These are phyloP conservation scores for Sisyra nigra DNA, from an alignment of 2,888 invertebrate genomes.

Conservation along the genomic window DNA sequence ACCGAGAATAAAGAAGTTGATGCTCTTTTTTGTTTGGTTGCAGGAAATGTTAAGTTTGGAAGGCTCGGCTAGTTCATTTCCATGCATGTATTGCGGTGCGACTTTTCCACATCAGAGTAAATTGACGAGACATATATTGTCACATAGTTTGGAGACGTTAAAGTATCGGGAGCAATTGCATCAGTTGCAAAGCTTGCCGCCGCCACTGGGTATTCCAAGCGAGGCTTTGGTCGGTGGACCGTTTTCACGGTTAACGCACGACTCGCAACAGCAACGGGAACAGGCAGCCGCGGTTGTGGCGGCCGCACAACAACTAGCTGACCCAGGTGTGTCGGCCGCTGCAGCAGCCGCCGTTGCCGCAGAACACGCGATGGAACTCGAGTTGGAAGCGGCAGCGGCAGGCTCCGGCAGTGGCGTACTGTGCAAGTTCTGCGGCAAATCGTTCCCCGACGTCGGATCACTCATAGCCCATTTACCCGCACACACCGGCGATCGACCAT, in stretches of 20 bases:
- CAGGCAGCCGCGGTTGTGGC: conserved; percentile 29
- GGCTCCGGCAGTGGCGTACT: conserved; percentile 56
- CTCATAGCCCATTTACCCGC: conserved; percentile 76
- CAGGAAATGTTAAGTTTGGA: conserved; percentile 68
- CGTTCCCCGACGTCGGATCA: conserved; percentile 79
- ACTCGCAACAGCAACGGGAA: conserved; percentile 12
- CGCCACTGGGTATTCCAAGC: conserved; percentile 28
- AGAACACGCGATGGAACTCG: conserved; percentile 37
- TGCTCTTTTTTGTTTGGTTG: conserved; percentile 77
- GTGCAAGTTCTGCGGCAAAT: conserved; percentile 87
- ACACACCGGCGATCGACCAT: conserved; percentile 80
- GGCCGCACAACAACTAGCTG: conserved; percentile 22
- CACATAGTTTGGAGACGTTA: conserved; percentile 74
- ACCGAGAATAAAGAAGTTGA: conserved; percentile 73
- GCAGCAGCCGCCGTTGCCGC: conserved; percentile 12
- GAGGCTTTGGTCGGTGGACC: conserved; percentile 12
- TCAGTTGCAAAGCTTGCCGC: conserved; percentile 28
- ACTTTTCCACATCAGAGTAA: conserved; percentile 82
- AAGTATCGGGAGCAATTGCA: conserved; percentile 65
- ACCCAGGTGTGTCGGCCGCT: conserved; percentile 29
- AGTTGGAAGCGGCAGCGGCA: conserved; percentile 35
- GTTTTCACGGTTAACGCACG: too few species aligned
- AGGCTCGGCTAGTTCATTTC: conserved; percentile 44
- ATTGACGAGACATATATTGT: conserved; percentile 75
- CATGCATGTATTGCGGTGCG: conserved; percentile 81